Evolutionary conservation across 2,113 vertebrate genomes (phyloP).

Genomic region (Elgaria multicarinata): DNA sequence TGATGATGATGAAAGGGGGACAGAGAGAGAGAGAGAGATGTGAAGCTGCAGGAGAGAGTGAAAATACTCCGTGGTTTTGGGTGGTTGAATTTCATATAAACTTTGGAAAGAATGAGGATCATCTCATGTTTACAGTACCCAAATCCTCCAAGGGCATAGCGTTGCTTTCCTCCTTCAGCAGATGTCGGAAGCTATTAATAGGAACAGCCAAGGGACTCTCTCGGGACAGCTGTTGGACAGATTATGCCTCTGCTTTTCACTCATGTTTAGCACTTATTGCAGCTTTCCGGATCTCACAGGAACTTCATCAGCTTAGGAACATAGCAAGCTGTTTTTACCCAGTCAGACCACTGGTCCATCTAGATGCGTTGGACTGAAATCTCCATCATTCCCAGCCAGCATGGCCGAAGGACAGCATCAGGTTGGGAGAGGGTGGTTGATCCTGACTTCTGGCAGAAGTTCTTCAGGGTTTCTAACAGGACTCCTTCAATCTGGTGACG

Average conservation of each 20-base stretch:
- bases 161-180: slow-evolving; percentile 43
- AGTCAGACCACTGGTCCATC: background rate
- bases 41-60: too few species aligned
- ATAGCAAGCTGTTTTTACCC: background rate
- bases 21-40: background rate
- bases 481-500: background rate
- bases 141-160: slow-evolving; percentile 26
- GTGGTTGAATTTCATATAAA: slow-evolving; percentile 5
- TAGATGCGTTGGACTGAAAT: too few species aligned
- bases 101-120: slow-evolving; percentile 4
- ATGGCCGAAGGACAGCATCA: too few species aligned
- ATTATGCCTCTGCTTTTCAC: slow-evolving; percentile 24
- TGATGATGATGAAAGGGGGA: rapidly evolving
- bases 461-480: background rate
- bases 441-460: too few species aligned
- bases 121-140: slow-evolving; percentile 41
- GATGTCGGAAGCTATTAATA: slow-evolving; percentile 53
- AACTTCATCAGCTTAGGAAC: background rate
- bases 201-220: slow-evolving; percentile 30
- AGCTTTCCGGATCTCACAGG: slow-evolving; percentile 6
- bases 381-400: too few species aligned
- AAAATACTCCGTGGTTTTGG: background rate
- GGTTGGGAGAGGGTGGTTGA: too few species aligned
- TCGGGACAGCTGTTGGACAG: slow-evolving; percentile 38
- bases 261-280: slow-evolving; percentile 17